These are phyloP conservation scores for Lochmaea capreae DNA, from an alignment of 2,888 invertebrate genomes.

Conservation along the genomic window DNA sequence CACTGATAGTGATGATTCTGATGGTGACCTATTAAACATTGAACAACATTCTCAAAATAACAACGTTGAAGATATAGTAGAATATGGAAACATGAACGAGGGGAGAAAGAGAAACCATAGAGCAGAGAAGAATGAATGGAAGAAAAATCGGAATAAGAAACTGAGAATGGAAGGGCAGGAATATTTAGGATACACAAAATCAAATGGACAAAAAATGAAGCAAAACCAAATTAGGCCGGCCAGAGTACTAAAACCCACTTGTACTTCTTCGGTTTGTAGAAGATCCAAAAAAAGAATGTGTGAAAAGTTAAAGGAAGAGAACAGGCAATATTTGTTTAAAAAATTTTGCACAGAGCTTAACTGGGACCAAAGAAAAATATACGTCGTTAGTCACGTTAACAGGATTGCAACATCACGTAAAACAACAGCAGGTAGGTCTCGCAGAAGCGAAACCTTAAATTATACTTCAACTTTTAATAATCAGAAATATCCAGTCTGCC, in stretches of 20 bases:
- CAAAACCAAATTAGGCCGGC: conserved; percentile 14
- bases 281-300: no score
- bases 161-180: background rate
- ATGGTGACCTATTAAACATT: no score
- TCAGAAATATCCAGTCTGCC: conserved; percentile 17
- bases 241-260: conserved; percentile 8
- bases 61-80: no score
- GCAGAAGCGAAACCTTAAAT: conserved; percentile 16
- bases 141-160: no score
- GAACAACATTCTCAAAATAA: no score
- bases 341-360: conserved; percentile 12
- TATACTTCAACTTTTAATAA: conserved; percentile 8
- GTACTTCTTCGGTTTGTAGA: conserved; percentile 13
- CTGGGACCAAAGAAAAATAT: conserved; percentile 13
- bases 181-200: conserved; percentile 15
- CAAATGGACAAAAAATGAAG: conserved; percentile 12
- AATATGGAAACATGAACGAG: no score
- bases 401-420: conserved; percentile 5
- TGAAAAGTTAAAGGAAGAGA: conserved; percentile 11
- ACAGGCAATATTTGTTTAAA: conserved; percentile 4
- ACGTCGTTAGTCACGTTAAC: conserved; percentile 7
- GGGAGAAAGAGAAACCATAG: no score
- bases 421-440: conserved; percentile 1
- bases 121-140: no score
- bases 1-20: no score